phyloP scores from a whole-genome alignment of 2,797 vertebrate genomes.

The Micromesistius poutassou region DNA sequence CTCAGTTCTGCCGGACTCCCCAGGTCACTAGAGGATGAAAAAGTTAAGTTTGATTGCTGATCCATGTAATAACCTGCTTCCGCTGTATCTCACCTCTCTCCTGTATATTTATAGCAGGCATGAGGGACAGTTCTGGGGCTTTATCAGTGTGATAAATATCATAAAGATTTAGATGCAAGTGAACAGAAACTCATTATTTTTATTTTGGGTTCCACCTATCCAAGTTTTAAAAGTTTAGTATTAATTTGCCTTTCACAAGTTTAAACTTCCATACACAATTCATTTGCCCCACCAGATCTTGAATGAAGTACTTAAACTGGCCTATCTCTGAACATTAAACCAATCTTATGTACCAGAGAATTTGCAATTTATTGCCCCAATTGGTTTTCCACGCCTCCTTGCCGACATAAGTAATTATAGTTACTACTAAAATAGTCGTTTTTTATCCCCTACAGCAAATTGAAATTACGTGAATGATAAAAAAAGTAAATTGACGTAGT shows the following conservation, averaged over 20 bases:
- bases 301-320: not conserved
- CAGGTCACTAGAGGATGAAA: conserved; percentile 47
- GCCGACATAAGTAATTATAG: not conserved
- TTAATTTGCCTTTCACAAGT: not conserved
- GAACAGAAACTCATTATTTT: not conserved
- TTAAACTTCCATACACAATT: not conserved
- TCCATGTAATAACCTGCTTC: conserved; percentile 57
- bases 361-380: conserved; percentile 6
- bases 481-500: not conserved
- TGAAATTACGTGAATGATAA: not conserved
- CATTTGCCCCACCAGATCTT: not conserved
- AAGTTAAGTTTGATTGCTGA: conserved; percentile 55
- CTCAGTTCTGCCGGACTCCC: conserved; percentile 32
- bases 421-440: not conserved
- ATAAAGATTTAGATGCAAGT: conserved; percentile 42
- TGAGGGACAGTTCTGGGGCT: conserved; percentile 35
- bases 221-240: not conserved
- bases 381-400: not conserved
- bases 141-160: conserved; percentile 10
- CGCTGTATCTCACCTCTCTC: conserved; percentile 34
- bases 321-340: conserved; percentile 5
- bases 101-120: conserved; percentile 51
- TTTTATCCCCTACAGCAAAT: not conserved
- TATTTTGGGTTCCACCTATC: not conserved
- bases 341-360: not conserved